phyloP scores from a whole-genome alignment of 1,140 invertebrate genomes.

The Megalopta genalis region DNA sequence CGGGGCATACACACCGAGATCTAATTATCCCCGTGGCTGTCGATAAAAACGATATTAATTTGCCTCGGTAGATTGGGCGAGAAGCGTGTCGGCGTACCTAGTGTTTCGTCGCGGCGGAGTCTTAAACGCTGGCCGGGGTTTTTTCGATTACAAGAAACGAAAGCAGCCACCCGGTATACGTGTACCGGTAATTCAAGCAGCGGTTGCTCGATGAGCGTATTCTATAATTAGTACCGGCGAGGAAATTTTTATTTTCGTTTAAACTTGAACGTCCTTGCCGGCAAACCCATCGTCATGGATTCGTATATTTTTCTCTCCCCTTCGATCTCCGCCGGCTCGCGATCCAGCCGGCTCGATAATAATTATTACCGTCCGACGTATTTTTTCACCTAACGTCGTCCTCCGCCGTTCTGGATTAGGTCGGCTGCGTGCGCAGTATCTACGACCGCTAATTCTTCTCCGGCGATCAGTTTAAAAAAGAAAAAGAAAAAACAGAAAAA shows the following conservation, averaged over 20 bases:
- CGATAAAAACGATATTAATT: constrained; percentile 66
- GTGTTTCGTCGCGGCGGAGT: background rate
- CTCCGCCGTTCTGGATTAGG: constrained; percentile 26
- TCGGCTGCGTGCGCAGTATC: constrained; percentile 10
- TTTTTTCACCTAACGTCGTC: constrained; percentile 55
- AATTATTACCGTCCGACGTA: constrained; percentile 63
- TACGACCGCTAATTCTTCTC: constrained; percentile 54
- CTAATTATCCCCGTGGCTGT: constrained; percentile 54
- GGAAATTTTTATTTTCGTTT: constrained; percentile 78
- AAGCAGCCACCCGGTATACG: constrained; percentile 36
- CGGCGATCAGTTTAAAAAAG: constrained; percentile 35
- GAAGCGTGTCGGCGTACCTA: background rate
- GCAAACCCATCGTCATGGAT: constrained; percentile 39
- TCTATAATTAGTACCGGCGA: constrained; percentile 77
- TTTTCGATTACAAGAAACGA: background rate
- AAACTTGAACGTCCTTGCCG: constrained; percentile 79
- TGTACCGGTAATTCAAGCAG: constrained; percentile 68
- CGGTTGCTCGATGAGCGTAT: constrained; percentile 66
- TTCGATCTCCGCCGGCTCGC: background rate
- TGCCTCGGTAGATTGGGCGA: constrained; percentile 39
- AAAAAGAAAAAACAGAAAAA: constrained; percentile 26
- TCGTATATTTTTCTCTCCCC: constrained; percentile 23
- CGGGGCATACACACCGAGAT: constrained; percentile 36
- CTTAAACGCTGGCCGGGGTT: background rate
- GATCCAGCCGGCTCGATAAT: constrained; percentile 54